Evolutionary conservation across 2,113 vertebrate genomes (phyloP).

Genomic region (Rhadina sibilatrix): DNA sequence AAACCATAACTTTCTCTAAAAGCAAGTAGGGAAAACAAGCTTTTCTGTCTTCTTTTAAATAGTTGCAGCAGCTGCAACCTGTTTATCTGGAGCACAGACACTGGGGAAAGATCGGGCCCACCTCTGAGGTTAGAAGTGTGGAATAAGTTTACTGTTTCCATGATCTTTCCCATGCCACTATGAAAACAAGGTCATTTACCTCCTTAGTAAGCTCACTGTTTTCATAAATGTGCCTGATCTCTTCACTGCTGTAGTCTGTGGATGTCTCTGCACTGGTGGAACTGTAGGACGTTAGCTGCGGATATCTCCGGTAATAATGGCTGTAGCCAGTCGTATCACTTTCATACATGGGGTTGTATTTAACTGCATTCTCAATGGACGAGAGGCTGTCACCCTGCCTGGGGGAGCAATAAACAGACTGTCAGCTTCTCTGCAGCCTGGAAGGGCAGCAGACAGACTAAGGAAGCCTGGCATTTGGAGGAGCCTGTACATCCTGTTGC

Average conservation of each 20-base stretch:
- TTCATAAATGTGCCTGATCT: constrained; percentile 93
- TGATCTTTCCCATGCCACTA: background rate
- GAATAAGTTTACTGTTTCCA: background rate
- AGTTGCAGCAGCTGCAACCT: background rate
- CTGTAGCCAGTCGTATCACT: constrained; percentile 83
- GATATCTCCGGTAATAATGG: constrained; percentile 82
- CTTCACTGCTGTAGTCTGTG: constrained; percentile 91
- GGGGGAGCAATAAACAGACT: constrained; percentile 38
- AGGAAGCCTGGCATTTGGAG: background rate
- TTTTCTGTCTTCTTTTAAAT: background rate
- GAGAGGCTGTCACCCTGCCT: constrained; percentile 84
- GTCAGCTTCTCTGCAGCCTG: constrained; percentile 12
- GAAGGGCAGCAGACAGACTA: background rate
- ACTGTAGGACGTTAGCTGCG: constrained; percentile 79
- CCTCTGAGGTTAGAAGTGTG: background rate
- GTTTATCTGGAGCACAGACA: background rate
- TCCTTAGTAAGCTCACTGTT: constrained; percentile 90
- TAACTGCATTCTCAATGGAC: constrained; percentile 87
- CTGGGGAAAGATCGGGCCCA: background rate
- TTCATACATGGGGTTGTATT: constrained; percentile 90
- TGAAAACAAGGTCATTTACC: constrained; percentile 68
- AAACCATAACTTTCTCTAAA: background rate
- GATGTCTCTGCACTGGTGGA: constrained; percentile 84
- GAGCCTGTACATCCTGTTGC: background rate
- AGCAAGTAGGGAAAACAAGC: background rate